phyloP scores from a whole-genome alignment of 2,888 invertebrate genomes.

The Nemurella pictetii region DNA sequence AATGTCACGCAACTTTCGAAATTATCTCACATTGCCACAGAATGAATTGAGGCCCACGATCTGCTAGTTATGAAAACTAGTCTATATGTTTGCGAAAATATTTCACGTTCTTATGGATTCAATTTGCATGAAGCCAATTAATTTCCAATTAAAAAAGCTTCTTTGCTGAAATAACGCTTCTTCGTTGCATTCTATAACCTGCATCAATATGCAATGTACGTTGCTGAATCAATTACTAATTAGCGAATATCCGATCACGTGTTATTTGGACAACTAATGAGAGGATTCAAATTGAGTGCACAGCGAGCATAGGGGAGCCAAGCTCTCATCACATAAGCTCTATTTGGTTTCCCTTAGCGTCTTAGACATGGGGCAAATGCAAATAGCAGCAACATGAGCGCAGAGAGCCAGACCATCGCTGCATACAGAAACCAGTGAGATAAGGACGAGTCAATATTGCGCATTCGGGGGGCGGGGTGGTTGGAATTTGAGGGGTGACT shows the following conservation, averaged over 20 bases:
- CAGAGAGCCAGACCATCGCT: background rate
- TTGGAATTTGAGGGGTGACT: background rate
- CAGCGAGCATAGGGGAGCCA: background rate
- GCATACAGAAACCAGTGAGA: conserved; percentile 1
- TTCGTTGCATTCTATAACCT: background rate
- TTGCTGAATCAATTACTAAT: background rate
- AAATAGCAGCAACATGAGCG: background rate
- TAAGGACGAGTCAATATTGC: conserved; percentile 30
- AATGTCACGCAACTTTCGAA: background rate
- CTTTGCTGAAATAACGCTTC: no score
- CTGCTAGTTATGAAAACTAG: no score
- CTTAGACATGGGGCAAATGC: conserved; percentile 26
- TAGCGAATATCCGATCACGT: background rate
- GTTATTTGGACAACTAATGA: background rate
- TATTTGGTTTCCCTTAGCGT: background rate
- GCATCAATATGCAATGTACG: background rate
- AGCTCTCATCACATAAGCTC: conserved; percentile 3
- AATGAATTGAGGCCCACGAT: background rate
- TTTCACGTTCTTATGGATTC: no score
- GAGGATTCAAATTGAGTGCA: conserved; percentile 12
- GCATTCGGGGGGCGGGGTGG: background rate
- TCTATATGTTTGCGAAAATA: no score
- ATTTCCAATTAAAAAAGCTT: no score
- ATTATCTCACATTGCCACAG: background rate
- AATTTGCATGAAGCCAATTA: no score